Conservation (phyloP, 1,140 invertebrate genomes). For the Battus philenor region DNA sequence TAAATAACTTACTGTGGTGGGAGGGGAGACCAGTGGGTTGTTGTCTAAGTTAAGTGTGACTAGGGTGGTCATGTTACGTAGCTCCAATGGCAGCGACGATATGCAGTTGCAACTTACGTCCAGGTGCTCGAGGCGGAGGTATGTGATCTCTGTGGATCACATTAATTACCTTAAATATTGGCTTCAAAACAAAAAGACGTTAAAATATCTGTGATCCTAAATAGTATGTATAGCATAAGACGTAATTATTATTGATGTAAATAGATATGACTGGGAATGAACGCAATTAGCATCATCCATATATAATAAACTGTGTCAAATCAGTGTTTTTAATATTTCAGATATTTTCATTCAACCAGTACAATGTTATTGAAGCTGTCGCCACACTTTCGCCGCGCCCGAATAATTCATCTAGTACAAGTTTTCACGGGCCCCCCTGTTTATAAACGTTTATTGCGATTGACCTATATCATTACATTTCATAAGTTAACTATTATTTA, state of each 20-base stretch:
- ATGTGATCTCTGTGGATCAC: constrained; percentile 89
- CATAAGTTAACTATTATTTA: too few species aligned
- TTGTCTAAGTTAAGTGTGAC: constrained; percentile 88
- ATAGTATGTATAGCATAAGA: not conserved
- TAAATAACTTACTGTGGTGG: constrained; percentile 93
- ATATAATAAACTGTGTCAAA: not conserved
- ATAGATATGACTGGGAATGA: not conserved
- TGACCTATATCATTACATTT: too few species aligned
- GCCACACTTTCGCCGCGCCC: constrained; percentile 9
- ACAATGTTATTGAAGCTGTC: constrained; percentile 4
- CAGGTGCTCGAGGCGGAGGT: constrained; percentile 88
- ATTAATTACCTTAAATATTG: constrained; percentile 11
- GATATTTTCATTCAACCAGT: too few species aligned
- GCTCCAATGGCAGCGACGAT: constrained; percentile 88
- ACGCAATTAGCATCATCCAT: not conserved
- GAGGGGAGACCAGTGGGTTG: constrained; percentile 93
- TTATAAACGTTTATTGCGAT: too few species aligned
- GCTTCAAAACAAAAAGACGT: not conserved
- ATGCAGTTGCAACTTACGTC: constrained; percentile 94
- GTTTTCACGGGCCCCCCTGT: too few species aligned
- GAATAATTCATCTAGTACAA: constrained; percentile 1
- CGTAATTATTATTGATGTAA: not conserved
- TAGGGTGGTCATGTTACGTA: constrained; percentile 88
- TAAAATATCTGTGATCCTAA: not conserved
- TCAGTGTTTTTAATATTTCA: too few species aligned